Evolutionary conservation across 2,888 invertebrate species (phyloP), one percentile per base, ranked within the genome.

Genomic region (Parochlus steinenii): DNA sequence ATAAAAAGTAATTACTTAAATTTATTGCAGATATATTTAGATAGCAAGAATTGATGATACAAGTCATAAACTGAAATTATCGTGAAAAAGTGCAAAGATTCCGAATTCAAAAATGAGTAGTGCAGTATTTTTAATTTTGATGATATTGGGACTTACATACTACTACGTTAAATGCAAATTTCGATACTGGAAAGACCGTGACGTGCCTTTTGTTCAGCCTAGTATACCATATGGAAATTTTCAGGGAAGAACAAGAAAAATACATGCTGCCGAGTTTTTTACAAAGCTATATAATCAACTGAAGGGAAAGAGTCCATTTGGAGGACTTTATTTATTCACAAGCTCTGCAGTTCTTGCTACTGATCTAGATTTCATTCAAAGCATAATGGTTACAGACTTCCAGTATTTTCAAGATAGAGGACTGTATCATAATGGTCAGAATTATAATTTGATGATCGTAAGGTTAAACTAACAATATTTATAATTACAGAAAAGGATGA

Each of bases 401-500:
- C 46, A 46, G 5, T 40, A 47, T 29, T 58, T 58, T 27, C 47
- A 46, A 20, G 51, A 52, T 20, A 53, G 56, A 12, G 56, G 54
- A 1, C 40, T 55, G 7, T 56, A 52, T n/a, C n/a, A n/a, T n/a
- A n/a, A n/a, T n/a, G n/a, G n/a, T n/a, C n/a, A n/a, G n/a, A n/a
- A n/a, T n/a, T n/a, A n/a, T n/a, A n/a, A n/a, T n/a, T n/a, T n/a
- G n/a, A n/a, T n/a, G n/a, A n/a, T n/a, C n/a, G n/a, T n/a, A n/a
- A n/a, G n/a, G n/a, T n/a, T n/a, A n/a, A n/a, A n/a, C n/a, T n/a
- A n/a, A n/a, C n/a, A n/a, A 45, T 52, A 38, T 47, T 48, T 1
- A 19, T 40, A n/a, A n/a, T n/a, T n/a, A 16, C 14, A 6, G 5
- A 26, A 26, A 26, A 12, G 12, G 5, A 12, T 26, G 11, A 14